Evolutionary conservation across 2,797 vertebrate species (phyloP), one percentile per base, ranked within the genome.

Genomic region (Cephalopachus bancanus): DNA sequence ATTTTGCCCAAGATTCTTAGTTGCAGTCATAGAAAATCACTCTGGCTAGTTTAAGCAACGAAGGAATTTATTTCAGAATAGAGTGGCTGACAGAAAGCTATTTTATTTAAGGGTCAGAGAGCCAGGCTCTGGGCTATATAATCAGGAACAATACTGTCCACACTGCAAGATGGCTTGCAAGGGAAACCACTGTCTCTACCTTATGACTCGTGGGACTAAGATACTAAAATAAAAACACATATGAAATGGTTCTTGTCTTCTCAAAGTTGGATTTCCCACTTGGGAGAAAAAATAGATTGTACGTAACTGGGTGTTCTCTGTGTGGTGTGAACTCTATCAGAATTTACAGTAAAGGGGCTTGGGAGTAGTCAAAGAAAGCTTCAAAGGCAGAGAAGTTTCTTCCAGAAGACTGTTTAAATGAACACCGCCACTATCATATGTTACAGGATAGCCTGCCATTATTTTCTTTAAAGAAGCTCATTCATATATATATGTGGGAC

Each of bases 241-340:
- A 30, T 67, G 44, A 64, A 78, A 44, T 53, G 59, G 4, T 57
- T 16, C 24, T 65, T 57, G 24, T 67, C 19, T 87, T 90, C 49
- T 76, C 78, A 93, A 28, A 93, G 53, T 51, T 93, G 86, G 65
- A 17, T 62, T 19, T 83, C 71, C 87, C 88, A 62, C 93, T 75
- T 59, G 55, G 37, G 67, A 89, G 60, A 91, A 26, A 87, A 75
- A 83, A 93, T 67, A 72, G 74, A 44, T 7, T 55, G 3, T n/a
- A 33, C 16, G 4, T 75, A 49, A 67, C 65, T 12, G 3, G 9
- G 5, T 37, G 7, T 3, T 74, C 22, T 57, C 22, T 92, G 2
- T 65, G 14, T 55, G 60, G 30, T 78, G 10, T 28, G 60, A 55
- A 90, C 49, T 57, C 37, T 19, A 20, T 65, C 44, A 57, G 53